These are phyloP conservation scores for Dermolepida albohirtum DNA, from an alignment of 2,888 invertebrate species.

Conservation along the genomic window DNA sequence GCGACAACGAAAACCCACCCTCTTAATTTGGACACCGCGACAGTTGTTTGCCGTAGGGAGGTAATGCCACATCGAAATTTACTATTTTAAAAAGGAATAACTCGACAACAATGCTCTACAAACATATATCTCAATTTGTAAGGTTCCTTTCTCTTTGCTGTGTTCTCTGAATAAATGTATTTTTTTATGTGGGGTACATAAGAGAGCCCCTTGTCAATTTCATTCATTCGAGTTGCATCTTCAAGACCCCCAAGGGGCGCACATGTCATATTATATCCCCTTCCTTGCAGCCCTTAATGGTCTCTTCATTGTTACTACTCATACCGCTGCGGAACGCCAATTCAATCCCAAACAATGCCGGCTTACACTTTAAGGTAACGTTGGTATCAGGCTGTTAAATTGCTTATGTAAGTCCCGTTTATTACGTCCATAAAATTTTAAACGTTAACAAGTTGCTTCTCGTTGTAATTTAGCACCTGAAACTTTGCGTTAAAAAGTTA, in stretches of 20 bases:
- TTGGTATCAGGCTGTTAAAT: conserved; percentile 42
- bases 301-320: conserved; percentile 47
- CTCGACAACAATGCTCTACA: neutral
- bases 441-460: conserved; percentile 42
- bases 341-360: conserved; percentile 48
- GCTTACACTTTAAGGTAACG: conserved; percentile 40
- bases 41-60: conserved; percentile 28
- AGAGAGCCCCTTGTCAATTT: conserved; percentile 44
- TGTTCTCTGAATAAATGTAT: neutral
- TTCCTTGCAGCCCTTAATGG: conserved; percentile 49
- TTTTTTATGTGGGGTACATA: neutral
- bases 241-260: conserved; percentile 48
- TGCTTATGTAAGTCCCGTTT: conserved; percentile 42
- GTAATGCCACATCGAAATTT: conserved; percentile 16
- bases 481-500: conserved; percentile 16
- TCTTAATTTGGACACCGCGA: conserved; percentile 29
- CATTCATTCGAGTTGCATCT: conserved; percentile 44
- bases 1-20: conserved; percentile 10
- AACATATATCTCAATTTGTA: conserved; percentile 30
- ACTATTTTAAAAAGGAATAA: too few species aligned
- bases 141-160: neutral
- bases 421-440: conserved; percentile 45
- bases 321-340: conserved; percentile 40
- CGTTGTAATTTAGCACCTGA: conserved; percentile 1
- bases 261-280: conserved; percentile 49